Conservation (phyloP, 2,888 invertebrate genomes). For the Bembecia ichneumoniformis region DNA sequence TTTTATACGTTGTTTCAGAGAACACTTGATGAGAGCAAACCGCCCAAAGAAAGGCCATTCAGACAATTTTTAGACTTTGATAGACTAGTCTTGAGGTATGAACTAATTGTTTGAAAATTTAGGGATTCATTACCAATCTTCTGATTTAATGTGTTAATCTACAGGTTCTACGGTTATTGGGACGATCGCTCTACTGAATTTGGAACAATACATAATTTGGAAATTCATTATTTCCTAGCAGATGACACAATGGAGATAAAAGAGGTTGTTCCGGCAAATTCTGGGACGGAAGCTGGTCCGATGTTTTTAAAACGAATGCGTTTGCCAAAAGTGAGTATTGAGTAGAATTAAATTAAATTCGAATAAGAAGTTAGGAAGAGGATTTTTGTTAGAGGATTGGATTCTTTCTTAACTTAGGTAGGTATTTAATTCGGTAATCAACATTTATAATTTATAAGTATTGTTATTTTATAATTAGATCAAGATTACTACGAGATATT, state of each 20-base stretch:
- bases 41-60: constrained; percentile 74
- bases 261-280: constrained; percentile 78
- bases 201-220: constrained; percentile 83
- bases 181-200: constrained; percentile 85
- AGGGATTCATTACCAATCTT: not conserved
- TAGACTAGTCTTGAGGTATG: constrained; percentile 70
- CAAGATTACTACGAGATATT: too few relatives aligned
- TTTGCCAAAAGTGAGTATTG: constrained; percentile 78
- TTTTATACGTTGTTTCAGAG: constrained; percentile 40
- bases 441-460: not conserved
- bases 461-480: too few relatives aligned
- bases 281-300: constrained; percentile 79
- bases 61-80: constrained; percentile 89
- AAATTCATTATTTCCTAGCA: constrained; percentile 87
- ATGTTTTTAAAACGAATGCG: constrained; percentile 83
- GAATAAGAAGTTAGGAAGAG: too few relatives aligned
- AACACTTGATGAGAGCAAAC: constrained; percentile 21
- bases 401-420: not conserved
- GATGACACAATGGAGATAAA: constrained; percentile 93
- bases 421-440: too few relatives aligned
- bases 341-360: not conserved
- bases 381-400: not conserved
- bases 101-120: not conserved
- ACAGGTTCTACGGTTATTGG: constrained; percentile 89
- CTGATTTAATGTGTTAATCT: not conserved